Percentiles rank a stretch among this genome's conserved stretches.
phyloP scores from a whole-genome alignment of 2,888 invertebrate genomes.

The Papilio demoleus region DNA sequence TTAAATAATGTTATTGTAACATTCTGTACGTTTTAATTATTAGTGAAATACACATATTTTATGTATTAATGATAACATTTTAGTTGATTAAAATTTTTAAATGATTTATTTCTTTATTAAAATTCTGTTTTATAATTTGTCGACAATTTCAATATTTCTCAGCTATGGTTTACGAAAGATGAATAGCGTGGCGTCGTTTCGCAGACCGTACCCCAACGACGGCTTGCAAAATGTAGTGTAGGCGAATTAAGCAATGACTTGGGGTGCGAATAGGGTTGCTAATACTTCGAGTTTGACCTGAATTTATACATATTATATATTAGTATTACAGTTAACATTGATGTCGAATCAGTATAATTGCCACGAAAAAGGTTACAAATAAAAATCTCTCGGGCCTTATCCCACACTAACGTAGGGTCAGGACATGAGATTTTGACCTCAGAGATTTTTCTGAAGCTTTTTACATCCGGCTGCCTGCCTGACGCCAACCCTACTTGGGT shows the following conservation, averaged over 20 bases:
- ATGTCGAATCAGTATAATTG: not conserved
- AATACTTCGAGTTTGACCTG: not conserved
- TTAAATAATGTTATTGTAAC: constrained; percentile 5
- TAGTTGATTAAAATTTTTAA: not conserved
- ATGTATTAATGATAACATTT: not conserved
- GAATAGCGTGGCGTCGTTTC: constrained; percentile 9
- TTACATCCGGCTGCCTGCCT: too few species aligned
- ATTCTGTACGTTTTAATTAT: not conserved
- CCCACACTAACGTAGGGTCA: too few species aligned
- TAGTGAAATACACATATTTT: not conserved
- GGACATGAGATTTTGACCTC: too few species aligned
- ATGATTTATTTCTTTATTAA: not conserved
- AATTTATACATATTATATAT: not conserved
- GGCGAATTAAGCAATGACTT: constrained; percentile 23
- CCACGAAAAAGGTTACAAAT: too few species aligned
- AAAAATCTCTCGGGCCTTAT: too few species aligned
- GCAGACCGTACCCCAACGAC: constrained; percentile 13
- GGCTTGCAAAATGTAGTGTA: constrained; percentile 17
- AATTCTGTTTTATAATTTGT: not conserved
- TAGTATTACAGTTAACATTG: not conserved
- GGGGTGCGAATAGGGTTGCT: constrained; percentile 12
- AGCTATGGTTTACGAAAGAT: not conserved
- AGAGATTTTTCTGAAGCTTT: too few species aligned
- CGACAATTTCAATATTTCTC: constrained; percentile 9
- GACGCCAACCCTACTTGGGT: too few species aligned